phyloP scores from a whole-genome alignment of 2,888 invertebrate genomes.

The Mylabris sibirica region DNA sequence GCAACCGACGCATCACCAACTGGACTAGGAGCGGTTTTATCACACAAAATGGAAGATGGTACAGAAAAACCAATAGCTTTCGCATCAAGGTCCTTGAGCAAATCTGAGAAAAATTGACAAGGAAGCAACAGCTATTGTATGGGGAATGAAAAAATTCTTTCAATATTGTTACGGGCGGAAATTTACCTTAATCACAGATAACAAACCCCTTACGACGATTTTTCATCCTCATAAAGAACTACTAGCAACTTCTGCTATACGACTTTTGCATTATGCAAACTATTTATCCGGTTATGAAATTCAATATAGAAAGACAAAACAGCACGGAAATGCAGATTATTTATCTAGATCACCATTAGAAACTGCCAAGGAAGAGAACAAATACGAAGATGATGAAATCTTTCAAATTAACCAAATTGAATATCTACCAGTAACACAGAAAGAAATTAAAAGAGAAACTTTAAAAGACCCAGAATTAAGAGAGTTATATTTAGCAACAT shows the following conservation, averaged over 20 bases:
- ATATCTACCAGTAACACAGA: too few species aligned
- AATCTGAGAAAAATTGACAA: constrained; percentile 43
- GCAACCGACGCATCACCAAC: constrained; percentile 52
- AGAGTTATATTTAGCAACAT: too few species aligned
- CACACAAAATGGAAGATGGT: constrained; percentile 47
- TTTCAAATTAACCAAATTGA: too few species aligned
- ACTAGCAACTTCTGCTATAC: constrained; percentile 16
- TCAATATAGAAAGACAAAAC: not conserved
- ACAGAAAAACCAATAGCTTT: constrained; percentile 45
- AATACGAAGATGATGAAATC: too few species aligned
- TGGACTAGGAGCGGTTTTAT: constrained; percentile 50
- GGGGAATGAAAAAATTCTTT: constrained; percentile 25
- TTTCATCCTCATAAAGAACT: constrained; percentile 16
- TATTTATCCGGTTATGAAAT: constrained; percentile 13
- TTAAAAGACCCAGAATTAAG: too few species aligned
- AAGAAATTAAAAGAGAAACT: too few species aligned
- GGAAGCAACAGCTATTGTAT: constrained; percentile 47
- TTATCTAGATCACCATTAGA: constrained; percentile 9
- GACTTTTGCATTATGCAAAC: constrained; percentile 33
- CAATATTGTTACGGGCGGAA: constrained; percentile 26
- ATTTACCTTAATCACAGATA: constrained; percentile 23
- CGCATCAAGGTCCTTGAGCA: constrained; percentile 25
- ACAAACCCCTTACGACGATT: constrained; percentile 27
- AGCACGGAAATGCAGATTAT: constrained; percentile 18
- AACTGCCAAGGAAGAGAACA: too few species aligned